Evolutionary conservation across 2,797 vertebrate species (phyloP), one percentile per base, ranked within the genome.

Genomic region (Gallinago solitaria): DNA sequence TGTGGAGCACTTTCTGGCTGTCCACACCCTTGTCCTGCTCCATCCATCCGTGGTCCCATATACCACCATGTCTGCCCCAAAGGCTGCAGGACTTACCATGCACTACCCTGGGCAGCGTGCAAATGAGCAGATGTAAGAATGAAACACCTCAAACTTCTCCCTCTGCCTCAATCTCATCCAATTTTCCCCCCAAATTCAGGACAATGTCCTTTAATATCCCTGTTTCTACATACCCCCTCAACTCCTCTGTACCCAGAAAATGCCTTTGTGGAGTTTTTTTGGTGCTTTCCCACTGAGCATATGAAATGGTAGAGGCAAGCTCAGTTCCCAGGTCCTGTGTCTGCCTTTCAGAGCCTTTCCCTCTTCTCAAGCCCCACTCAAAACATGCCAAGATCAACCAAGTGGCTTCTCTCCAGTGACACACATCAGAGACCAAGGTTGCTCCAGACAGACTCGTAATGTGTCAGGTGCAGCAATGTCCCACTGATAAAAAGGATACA

Each of bases 11-110:
- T 9, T 75, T 27, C 37, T 68, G 57, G 9, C 17, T 35, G 45
- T 21, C 43, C 35, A 7, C 1, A 4, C 0, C 3, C n/a, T 45
- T 1, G 9, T 23, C n/a, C 21, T 3, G 4, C n/a, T 56, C 61
- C 20, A 9, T 11, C 68, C 24, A 16, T 13, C 68, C 28, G 21
- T 15, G 51, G 51, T 54, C n/a, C 59, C 21, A 14, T 1, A 0
- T 15, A 8, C 14, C 28, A 21, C 37, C 1, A 1, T 27, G 15
- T 28, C 17, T 23, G 57, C 11, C 39, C 16, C 16, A 33, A 70
- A 33, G 45, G 37, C 39, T 60, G 59, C 3, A 12, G 47, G 67
- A 24, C 15, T 50, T 35, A 10, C 16, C 24, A 4, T 0, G 8
- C 4, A 3, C 33, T n/a, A 16, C 23, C 33, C 45, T 27, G 43